Percentiles rank a stretch among this genome's conserved stretches.
Conservation (phyloP, 2,888 invertebrate species). For the Tetropium fuscum region DNA sequence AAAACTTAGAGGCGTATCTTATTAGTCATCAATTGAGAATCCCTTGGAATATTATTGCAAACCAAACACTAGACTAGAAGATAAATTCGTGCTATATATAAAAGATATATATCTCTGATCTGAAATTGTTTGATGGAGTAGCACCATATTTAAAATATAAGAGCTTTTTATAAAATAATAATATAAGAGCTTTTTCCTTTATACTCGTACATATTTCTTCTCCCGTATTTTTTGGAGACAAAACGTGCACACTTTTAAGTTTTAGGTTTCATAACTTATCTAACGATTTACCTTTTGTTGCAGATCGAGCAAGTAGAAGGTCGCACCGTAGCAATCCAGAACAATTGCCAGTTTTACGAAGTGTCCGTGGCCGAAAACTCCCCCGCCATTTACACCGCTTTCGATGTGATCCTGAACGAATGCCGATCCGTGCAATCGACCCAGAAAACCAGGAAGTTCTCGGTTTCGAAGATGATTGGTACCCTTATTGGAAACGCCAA, state of each 20-base stretch:
- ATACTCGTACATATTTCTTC: too few species aligned
- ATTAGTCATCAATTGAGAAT: too few species aligned
- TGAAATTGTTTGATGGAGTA: too few species aligned
- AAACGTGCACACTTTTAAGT: not conserved
- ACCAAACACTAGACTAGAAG: too few species aligned
- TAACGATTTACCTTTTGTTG: constrained; percentile 52
- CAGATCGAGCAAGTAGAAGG: constrained; percentile 81
- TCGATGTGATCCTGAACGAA: constrained; percentile 77
- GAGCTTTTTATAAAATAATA: too few species aligned
- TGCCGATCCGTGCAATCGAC: constrained; percentile 67
- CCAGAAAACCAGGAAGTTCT: constrained; percentile 77
- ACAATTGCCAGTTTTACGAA: constrained; percentile 81
- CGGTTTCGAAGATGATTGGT: constrained; percentile 84
- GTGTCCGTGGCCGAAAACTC: constrained; percentile 87
- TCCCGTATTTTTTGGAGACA: too few species aligned
- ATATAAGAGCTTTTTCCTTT: too few species aligned
- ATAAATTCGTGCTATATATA: too few species aligned
- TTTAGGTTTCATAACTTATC: not conserved
- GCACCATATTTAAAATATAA: too few species aligned
- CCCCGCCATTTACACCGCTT: constrained; percentile 78
- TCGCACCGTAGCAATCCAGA: constrained; percentile 74
- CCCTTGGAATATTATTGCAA: too few species aligned
- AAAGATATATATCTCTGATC: too few species aligned
- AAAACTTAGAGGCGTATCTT: too few species aligned
- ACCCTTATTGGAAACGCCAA: constrained; percentile 73